Evolutionary conservation across 2,888 invertebrate genomes (phyloP), one percentile per base, ranked within the genome.

Genomic region (Macaria notata): DNA sequence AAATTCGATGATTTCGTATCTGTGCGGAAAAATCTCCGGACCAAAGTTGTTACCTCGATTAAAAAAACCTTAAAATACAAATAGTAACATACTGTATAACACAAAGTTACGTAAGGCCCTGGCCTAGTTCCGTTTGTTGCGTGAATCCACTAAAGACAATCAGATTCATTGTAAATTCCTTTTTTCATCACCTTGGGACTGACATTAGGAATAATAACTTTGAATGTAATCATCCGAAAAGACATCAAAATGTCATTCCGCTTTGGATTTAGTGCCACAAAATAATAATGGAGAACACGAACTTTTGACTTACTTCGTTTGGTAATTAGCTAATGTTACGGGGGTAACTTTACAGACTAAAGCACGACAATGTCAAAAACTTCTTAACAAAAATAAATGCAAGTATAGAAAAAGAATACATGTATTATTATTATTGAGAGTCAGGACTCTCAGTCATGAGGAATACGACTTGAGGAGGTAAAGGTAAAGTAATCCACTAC

Each of bases 91-190:
- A 61, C 70, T 72, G 70, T 76, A 66, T 54, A 64, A 49, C 51
- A 49, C 38, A 59, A 61, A 50, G 51, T 73, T 73, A 72, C 69
- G 56, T 69, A 67, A 74, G 72, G 69, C 68, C 71, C 59, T 79
- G 82, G 71, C 81, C 81, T 70, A 78, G 69, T 76, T 81, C 62
- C 62, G 65, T 59, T 60, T 53, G 61, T 79, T 72, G 78, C 81
- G 81, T 82, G 81, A 63, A 67, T 49, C 54, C 61, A 54, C 61
- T 42, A 63, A 66, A 77, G 73, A 73, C 71, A 75, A 75, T 74
- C 68, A 64, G 69, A 69, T 75, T 72, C 64, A 65, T 64, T 68
- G 65, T 64, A 62, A 70, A 72, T 73, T 66, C 60, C 61, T 61
- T 71, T 72, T 70, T 66, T 70, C 70, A 69, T 71, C 73, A 68